phyloP scores from a whole-genome alignment of 2,888 invertebrate species.

The Eristalinus sepulchralis region DNA sequence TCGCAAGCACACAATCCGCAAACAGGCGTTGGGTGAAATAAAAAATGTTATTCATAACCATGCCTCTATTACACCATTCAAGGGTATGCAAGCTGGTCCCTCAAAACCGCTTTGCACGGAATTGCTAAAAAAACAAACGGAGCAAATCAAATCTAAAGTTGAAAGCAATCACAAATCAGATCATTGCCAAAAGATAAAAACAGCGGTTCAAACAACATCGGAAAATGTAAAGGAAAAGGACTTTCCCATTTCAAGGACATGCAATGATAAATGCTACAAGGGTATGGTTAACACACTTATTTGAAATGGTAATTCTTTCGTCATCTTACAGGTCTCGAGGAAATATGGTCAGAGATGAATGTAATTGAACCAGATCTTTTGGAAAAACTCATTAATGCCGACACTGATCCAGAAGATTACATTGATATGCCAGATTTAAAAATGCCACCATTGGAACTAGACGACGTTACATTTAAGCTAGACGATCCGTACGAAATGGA shows the following conservation, averaged over 20 bases:
- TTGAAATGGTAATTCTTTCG: not conserved
- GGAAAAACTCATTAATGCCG: slow-evolving; percentile 48
- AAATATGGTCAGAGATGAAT: slow-evolving; percentile 65
- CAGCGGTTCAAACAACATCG: not conserved
- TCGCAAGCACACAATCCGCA: slow-evolving; percentile 59
- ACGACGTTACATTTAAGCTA: slow-evolving; percentile 24
- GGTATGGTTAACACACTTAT: slow-evolving; percentile 1
- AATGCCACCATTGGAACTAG: slow-evolving; percentile 18
- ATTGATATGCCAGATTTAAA: slow-evolving; percentile 22
- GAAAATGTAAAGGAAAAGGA: slow-evolving; percentile 1
- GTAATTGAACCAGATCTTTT: slow-evolving; percentile 48
- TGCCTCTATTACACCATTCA: slow-evolving; percentile 64
- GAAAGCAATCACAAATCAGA: slow-evolving; percentile 17
- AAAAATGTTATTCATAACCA: slow-evolving; percentile 74
- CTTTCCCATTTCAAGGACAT: slow-evolving; percentile 30
- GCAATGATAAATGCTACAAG: slow-evolving; percentile 37
- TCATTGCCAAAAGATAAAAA: not conserved
- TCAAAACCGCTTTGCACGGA: slow-evolving; percentile 29
- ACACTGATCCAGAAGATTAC: slow-evolving; percentile 16
- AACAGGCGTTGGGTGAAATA: slow-evolving; percentile 72
- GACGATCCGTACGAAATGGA: slow-evolving; percentile 30
- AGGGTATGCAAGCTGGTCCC: slow-evolving; percentile 38
- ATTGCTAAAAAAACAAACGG: slow-evolving; percentile 21
- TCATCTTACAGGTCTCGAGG: slow-evolving; percentile 39
- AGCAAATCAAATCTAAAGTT: slow-evolving; percentile 15